These are phyloP conservation scores for Trachelus iudaicus DNA, from an alignment of 2,888 invertebrate species.

Conservation along the genomic window DNA sequence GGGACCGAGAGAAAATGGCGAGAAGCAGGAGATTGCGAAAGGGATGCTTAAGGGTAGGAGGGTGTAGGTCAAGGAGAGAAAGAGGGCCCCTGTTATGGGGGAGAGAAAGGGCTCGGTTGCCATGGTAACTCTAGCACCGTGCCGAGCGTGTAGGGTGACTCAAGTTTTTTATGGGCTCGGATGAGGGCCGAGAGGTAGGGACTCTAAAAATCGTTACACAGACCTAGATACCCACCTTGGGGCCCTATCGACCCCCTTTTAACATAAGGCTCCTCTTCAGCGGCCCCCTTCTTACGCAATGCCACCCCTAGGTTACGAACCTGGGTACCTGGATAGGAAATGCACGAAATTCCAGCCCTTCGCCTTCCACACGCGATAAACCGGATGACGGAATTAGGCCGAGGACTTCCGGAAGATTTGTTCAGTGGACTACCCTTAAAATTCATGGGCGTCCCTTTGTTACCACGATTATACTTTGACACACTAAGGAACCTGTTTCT, in stretches of 20 bases:
- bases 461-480: neutral
- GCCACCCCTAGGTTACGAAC: neutral
- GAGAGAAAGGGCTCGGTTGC: conserved; percentile 54
- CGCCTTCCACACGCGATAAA: neutral
- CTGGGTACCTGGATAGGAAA: neutral
- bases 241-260: conserved; percentile 8
- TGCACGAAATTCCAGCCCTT: neutral
- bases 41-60: conserved; percentile 1
- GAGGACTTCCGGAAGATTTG: neutral
- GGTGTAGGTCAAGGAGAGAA: conserved; percentile 53
- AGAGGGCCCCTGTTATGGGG: conserved; percentile 7
- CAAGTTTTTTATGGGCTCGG: conserved; percentile 54
- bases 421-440: neutral
- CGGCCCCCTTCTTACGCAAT: neutral
- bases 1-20: neutral
- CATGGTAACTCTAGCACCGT: conserved; percentile 55
- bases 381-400: neutral
- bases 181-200: conserved; percentile 54
- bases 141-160: conserved; percentile 50
- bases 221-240: conserved; percentile 51
- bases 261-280: neutral
- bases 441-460: neutral
- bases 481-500: neutral
- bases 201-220: conserved; percentile 61
- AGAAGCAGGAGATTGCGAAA: neutral